Evolutionary conservation across 2,113 vertebrate genomes (phyloP).

Genomic region (Gallinago media): DNA sequence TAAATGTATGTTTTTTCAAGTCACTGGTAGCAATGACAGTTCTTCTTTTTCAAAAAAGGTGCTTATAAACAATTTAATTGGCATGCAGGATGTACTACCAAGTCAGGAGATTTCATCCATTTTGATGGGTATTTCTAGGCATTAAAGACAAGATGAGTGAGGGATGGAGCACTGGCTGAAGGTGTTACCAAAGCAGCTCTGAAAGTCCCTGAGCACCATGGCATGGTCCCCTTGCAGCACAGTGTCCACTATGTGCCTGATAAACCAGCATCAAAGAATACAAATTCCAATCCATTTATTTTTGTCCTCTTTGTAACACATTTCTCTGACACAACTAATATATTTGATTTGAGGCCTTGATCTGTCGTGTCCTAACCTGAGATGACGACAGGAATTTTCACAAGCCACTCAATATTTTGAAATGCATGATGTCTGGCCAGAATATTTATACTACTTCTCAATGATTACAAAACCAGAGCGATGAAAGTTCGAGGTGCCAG

Average conservation of each 20-base stretch:
- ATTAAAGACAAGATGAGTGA: not conserved
- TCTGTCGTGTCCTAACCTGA: not conserved
- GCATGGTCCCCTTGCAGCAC: not conserved
- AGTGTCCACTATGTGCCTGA: rapidly evolving
- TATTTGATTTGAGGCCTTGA: not conserved
- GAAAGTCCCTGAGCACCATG: rapidly evolving
- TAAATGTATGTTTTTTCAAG: not conserved
- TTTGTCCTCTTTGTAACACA: not conserved
- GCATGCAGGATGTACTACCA: not conserved
- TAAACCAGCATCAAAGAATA: not conserved
- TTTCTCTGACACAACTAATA: not conserved
- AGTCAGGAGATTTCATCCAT: not conserved
- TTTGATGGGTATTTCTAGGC: not conserved
- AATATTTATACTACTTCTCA: not conserved
- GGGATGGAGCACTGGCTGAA: not conserved
- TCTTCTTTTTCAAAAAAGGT: rapidly evolving
- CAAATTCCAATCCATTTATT: not conserved
- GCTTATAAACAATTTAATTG: not conserved
- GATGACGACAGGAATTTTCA: not conserved
- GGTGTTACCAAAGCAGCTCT: not conserved
- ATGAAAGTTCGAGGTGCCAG: not conserved
- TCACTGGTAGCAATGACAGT: not conserved
- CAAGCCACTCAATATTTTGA: not conserved
- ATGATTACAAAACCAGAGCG: not conserved
- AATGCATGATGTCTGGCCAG: not conserved